These are phyloP conservation scores for Imbricaverruca yamaguchii DNA, from an alignment of 2,888 invertebrate genomes.

Conservation along the genomic window DNA sequence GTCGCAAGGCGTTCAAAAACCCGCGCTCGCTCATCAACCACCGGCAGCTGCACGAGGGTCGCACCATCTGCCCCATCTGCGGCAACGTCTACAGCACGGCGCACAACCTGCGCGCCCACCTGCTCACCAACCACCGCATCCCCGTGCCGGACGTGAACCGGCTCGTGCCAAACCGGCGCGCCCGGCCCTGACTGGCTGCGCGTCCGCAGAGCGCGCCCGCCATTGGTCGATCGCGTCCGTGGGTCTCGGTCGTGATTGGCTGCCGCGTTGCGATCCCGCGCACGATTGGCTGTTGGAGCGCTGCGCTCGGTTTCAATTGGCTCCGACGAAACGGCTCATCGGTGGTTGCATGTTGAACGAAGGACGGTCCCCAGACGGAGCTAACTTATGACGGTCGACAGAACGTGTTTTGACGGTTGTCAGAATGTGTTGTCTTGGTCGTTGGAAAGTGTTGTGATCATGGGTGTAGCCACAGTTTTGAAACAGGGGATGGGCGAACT, in stretches of 20 bases:
- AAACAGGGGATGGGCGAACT: no score
- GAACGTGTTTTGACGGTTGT: no score
- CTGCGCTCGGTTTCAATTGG: no score
- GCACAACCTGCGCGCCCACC: conserved; percentile 5
- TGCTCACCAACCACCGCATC: not conserved
- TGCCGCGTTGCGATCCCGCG: not conserved
- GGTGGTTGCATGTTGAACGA: no score
- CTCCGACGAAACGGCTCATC: no score
- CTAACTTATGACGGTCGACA: no score
- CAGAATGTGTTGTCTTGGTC: no score
- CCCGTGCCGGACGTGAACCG: not conserved
- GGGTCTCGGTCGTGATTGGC: not conserved
- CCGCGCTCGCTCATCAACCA: not conserved
- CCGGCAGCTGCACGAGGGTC: conserved; percentile 1
- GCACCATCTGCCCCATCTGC: not conserved
- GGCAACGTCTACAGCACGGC: not conserved
- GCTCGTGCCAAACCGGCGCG: not conserved
- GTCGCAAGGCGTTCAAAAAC: not conserved
- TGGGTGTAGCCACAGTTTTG: no score
- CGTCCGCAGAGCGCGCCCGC: not conserved
- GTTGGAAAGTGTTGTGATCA: no score
- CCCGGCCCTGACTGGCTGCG: not conserved
- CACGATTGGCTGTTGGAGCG: no score
- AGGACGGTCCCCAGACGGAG: no score
- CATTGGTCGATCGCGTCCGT: not conserved